These are phyloP conservation scores for Hyla sarda DNA, from an alignment of 2,113 vertebrate genomes.

Conservation along the genomic window DNA sequence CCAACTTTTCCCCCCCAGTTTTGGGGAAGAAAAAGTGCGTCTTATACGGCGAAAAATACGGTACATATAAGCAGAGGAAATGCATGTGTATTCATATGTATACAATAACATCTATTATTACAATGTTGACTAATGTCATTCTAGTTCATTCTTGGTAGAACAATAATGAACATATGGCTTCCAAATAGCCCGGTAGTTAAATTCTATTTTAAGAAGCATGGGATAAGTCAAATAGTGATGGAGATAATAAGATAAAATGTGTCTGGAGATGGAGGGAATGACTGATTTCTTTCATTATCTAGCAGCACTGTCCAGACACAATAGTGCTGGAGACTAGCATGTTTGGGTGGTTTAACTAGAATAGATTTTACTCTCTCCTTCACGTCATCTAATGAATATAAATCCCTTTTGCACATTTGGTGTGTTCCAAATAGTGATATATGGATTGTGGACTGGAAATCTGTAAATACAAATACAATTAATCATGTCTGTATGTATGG, in stretches of 20 bases:
- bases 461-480: constrained; percentile 56
- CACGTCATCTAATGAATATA: constrained; percentile 46
- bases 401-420: constrained; percentile 37
- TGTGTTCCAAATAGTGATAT: constrained; percentile 38
- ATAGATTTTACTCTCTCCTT: constrained; percentile 19
- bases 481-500: constrained; percentile 47
- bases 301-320: constrained; percentile 8
- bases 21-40: too few relatives aligned
- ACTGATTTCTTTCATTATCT: constrained; percentile 26
- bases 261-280: constrained; percentile 5
- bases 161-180: not conserved
- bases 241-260: not conserved
- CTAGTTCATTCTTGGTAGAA: not conserved
- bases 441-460: constrained; percentile 54
- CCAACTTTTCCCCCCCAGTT: too few relatives aligned
- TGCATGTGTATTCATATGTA: not conserved
- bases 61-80: not conserved
- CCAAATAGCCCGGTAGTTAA: not conserved
- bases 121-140: not conserved
- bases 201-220: not conserved
- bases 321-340: constrained; percentile 3
- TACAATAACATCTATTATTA: not conserved
- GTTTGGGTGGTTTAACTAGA: constrained; percentile 27
- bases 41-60: too few relatives aligned
- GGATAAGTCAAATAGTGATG: not conserved